phyloP scores from a whole-genome alignment of 1,140 invertebrate genomes.

The Pseudomyrmex pallidus region DNA sequence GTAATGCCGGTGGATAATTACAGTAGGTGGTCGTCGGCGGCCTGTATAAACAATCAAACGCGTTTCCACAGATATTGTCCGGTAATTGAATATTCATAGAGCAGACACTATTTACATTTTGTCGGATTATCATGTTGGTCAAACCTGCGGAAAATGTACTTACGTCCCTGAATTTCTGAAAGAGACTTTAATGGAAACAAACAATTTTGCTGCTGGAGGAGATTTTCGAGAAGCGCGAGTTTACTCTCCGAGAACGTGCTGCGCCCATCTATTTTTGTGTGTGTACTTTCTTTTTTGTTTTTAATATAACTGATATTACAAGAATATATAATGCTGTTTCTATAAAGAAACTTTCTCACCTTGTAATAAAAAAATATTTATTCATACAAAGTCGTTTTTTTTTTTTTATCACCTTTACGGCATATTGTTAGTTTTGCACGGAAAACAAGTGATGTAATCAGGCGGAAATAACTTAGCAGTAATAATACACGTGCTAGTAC shows the following conservation, averaged over 20 bases:
- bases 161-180: neutral
- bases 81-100: constrained; percentile 73
- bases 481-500: constrained; percentile 51
- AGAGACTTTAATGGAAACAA: neutral
- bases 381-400: neutral
- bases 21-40: constrained; percentile 1
- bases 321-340: no score
- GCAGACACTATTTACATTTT: constrained; percentile 64
- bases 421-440: constrained; percentile 43
- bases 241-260: neutral
- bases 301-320: no score
- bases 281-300: neutral
- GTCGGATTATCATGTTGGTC: constrained; percentile 52
- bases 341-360: neutral
- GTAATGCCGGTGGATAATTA: neutral
- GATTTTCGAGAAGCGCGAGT: constrained; percentile 4
- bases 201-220: neutral
- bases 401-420: neutral
- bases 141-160: neutral
- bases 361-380: neutral
- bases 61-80: constrained; percentile 18
- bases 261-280: neutral
- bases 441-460: constrained; percentile 27
- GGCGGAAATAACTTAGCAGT: constrained; percentile 59
- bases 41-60: constrained; percentile 20